Percentiles rank a stretch among this genome's conserved stretches.
These are phyloP conservation scores for Nematopogon swammerdamellus DNA, from an alignment of 2,888 invertebrate species.

Conservation along the genomic window DNA sequence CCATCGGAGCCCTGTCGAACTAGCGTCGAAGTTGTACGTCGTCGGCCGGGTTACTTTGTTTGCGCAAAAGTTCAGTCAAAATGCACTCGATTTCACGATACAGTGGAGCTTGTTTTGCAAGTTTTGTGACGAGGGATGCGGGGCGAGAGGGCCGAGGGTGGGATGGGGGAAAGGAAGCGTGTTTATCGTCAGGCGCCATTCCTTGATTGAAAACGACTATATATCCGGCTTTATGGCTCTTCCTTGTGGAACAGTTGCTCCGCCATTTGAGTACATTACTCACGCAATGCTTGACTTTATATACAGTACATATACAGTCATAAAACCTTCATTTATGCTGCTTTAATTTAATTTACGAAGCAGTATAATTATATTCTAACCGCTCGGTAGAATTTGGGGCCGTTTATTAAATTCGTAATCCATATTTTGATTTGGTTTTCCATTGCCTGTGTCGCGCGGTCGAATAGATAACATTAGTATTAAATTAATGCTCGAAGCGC, in stretches of 20 bases:
- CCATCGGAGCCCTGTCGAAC: too few relatives aligned
- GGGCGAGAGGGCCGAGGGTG: neutral
- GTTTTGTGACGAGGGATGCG: neutral
- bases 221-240: neutral
- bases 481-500: too few relatives aligned
- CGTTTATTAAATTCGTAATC: too few relatives aligned
- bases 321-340: constrained; percentile 13
- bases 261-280: neutral
- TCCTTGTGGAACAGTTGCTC: neutral
- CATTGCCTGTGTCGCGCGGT: too few relatives aligned
- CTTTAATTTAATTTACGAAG: too few relatives aligned
- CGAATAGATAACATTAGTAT: too few relatives aligned
- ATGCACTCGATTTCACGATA: neutral
- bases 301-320: neutral
- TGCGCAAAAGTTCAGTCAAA: neutral
- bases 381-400: too few relatives aligned
- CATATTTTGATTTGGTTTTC: too few relatives aligned
- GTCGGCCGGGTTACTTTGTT: neutral
- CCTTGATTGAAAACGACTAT: neutral
- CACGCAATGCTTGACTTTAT: neutral
- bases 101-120: neutral
- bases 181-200: neutral
- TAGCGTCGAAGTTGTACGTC: neutral
- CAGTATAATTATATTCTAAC: too few relatives aligned
- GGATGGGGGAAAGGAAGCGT: neutral